A percentile compares a stretch with the other conserved stretches of the same genome.
Evolutionary conservation across 1,140 invertebrate genomes (phyloP).

Genomic region (Ruditapes philippinarum): DNA sequence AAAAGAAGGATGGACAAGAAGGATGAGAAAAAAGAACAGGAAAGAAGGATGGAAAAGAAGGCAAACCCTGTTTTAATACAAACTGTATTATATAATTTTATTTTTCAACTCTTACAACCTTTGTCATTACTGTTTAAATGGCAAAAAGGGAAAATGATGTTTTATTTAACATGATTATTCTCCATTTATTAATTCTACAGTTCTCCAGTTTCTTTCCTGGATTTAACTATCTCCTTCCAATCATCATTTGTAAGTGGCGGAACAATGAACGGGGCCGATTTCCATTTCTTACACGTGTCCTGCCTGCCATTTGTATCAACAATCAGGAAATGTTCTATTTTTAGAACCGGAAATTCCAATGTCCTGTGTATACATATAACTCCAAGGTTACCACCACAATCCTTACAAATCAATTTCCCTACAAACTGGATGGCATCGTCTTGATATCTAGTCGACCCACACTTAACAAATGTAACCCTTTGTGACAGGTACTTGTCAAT

Average conservation of each 20-base stretch:
- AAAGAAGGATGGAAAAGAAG: too few relatives aligned
- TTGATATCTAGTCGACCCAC: constrained; percentile 6
- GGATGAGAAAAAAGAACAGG: too few relatives aligned
- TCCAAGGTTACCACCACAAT: constrained; percentile 73
- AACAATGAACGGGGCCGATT: constrained; percentile 49
- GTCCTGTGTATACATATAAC: constrained; percentile 61
- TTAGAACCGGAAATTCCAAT: constrained; percentile 69
- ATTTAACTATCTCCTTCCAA: constrained; percentile 9
- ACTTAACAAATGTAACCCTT: constrained; percentile 19
- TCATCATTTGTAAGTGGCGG: constrained; percentile 25
- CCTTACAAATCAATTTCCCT: constrained; percentile 71
- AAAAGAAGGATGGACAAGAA: too few relatives aligned
- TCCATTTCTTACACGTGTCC: constrained; percentile 59
- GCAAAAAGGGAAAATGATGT: too few relatives aligned
- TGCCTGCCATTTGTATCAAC: constrained; percentile 59
- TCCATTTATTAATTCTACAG: too few relatives aligned
- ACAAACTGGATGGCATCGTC: constrained; percentile 64
- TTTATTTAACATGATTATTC: too few relatives aligned
- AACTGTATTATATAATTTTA: too few relatives aligned
- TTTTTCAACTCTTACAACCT: too few relatives aligned
- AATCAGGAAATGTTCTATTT: constrained; percentile 68
- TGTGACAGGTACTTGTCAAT: constrained; percentile 55
- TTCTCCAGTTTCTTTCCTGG: background rate
- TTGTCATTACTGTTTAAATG: too few relatives aligned
- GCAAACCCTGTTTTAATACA: too few relatives aligned